phyloP scores from a whole-genome alignment of 2,113 vertebrate species.

The Fukomys damarensis region DNA sequence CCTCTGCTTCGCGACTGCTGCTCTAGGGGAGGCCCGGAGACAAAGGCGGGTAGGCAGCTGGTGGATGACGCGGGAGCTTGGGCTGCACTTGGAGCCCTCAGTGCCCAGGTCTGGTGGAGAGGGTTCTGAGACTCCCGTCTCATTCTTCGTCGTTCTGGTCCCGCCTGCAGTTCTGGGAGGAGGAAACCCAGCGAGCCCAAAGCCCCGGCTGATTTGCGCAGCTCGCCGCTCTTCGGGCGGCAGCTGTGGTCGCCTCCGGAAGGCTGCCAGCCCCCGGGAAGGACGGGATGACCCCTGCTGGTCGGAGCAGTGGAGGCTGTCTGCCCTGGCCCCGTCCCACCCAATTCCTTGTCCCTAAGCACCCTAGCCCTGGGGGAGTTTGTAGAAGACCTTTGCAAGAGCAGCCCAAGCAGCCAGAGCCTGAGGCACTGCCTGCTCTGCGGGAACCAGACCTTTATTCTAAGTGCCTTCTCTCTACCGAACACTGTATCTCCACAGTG shows the following conservation, averaged over 20 bases:
- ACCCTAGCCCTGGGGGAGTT: not conserved
- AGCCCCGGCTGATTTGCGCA: not conserved
- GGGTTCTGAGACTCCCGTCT: not conserved
- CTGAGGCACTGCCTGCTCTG: not conserved
- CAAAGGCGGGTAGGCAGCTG: constrained; percentile 66
- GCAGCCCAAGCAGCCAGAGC: not conserved
- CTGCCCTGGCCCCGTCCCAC: not conserved
- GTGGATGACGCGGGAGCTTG: not conserved
- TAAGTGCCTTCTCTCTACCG: not conserved
- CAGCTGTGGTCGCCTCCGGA: not conserved
- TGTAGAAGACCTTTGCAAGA: not conserved
- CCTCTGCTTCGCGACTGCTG: not conserved
- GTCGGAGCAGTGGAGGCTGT: constrained; percentile 54
- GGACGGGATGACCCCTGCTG: constrained; percentile 79
- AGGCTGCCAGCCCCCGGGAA: constrained; percentile 32
- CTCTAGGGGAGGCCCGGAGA: constrained; percentile 38
- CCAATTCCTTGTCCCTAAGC: not conserved
- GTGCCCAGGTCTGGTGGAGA: not conserved
- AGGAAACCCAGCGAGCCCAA: not conserved
- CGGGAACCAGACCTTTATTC: not conserved
- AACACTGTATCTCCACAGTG: not conserved
- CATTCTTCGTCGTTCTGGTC: not conserved
- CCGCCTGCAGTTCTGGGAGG: not conserved
- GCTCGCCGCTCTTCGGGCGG: not conserved
- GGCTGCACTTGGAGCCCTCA: not conserved